Conservation (phyloP, 2,797 vertebrate species). For the Arctocebus calabarensis region DNA sequence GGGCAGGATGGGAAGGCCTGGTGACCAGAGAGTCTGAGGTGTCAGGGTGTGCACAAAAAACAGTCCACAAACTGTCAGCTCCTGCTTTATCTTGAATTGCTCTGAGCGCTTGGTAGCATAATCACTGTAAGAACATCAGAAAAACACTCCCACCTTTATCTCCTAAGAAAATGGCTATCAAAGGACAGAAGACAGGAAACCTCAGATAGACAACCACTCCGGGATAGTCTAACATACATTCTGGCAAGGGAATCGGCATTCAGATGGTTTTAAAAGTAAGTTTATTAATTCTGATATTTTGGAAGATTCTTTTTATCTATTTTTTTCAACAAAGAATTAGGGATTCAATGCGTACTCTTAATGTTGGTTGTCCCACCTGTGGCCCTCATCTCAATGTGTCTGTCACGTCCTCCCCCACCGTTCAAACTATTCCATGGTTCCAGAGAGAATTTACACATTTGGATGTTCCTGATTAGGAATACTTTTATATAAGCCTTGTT, state of each 20-base stretch:
- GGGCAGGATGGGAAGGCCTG: not conserved
- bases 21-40: not conserved
- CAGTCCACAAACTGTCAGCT: not conserved
- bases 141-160: not conserved
- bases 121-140: not conserved
- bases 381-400: not conserved
- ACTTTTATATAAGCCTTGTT: slow-evolving; percentile 50
- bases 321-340: not conserved
- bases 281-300: not conserved
- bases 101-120: not conserved
- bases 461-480: slow-evolving; percentile 28
- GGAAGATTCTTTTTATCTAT: not conserved
- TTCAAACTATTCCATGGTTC: not conserved
- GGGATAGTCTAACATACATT: not conserved
- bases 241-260: not conserved
- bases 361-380: not conserved
- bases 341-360: not conserved
- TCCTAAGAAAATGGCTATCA: slow-evolving; percentile 19
- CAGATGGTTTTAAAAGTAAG: slow-evolving; percentile 10
- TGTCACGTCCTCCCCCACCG: not conserved
- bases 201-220: not conserved
- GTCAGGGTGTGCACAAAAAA: not conserved
- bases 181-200: not conserved
- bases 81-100: not conserved
- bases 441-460: slow-evolving; percentile 6